Evolutionary conservation across 2,113 vertebrate species (phyloP).

Genomic region (Atrichornis clamosus): DNA sequence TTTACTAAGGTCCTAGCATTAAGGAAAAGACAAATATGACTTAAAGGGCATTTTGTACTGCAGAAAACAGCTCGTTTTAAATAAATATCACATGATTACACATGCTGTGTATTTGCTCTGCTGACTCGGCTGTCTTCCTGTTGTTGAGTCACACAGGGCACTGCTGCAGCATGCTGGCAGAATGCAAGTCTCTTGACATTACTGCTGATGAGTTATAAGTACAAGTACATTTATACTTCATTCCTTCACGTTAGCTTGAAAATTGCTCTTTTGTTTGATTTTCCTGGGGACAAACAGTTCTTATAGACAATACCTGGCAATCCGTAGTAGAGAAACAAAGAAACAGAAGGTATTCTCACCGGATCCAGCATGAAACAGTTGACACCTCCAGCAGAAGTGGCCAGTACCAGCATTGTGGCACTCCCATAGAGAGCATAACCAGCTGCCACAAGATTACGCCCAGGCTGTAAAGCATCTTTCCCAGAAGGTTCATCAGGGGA

Average conservation of each 20-base stretch:
- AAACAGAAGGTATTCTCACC: slow-evolving; percentile 68
- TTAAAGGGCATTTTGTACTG: background rate
- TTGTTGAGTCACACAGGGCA: background rate
- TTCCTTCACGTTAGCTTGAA: background rate
- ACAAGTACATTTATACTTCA: background rate
- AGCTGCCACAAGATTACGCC: slow-evolving; percentile 89
- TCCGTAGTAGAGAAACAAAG: background rate
- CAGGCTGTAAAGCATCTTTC: slow-evolving; percentile 88
- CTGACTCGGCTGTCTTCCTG: background rate
- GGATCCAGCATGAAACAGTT: slow-evolving; percentile 99
- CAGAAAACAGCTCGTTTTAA: background rate
- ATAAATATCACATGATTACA: background rate
- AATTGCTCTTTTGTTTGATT: background rate
- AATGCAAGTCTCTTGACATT: background rate
- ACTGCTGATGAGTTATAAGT: background rate
- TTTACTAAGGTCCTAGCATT: background rate
- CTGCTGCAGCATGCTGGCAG: background rate
- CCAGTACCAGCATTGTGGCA: slow-evolving; percentile 94
- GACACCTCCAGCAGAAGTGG: slow-evolving; percentile 83
- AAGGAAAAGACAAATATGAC: background rate
- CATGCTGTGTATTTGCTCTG: background rate
- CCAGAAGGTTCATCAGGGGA: slow-evolving; percentile 79
- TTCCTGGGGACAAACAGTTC: background rate
- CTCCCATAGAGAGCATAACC: slow-evolving; percentile 96
- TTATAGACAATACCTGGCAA: background rate